A percentile compares a stretch with the other conserved stretches of the same genome.
Evolutionary conservation across 2,797 vertebrate genomes (phyloP).

Genomic region (Acridotheres tristis): DNA sequence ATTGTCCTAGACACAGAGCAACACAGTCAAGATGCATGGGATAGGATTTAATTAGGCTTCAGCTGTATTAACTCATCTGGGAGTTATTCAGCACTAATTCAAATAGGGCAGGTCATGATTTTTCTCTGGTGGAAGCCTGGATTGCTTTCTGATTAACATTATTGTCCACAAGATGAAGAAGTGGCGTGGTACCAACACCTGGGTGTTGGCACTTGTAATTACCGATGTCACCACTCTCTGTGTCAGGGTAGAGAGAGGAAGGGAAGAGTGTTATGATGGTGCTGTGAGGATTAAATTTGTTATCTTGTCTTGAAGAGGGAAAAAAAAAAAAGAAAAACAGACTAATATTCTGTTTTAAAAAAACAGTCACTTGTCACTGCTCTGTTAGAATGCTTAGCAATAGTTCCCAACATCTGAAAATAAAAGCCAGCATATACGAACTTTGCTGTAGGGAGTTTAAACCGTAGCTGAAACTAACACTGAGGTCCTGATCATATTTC

Average conservation of each 20-base stretch:
- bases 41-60: constrained; percentile 38
- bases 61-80: not conserved
- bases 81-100: constrained; percentile 9
- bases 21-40: not conserved
- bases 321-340: not conserved
- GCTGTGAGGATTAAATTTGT: not conserved
- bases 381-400: constrained; percentile 10
- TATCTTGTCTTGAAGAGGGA: not conserved
- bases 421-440: not conserved
- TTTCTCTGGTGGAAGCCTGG: not conserved
- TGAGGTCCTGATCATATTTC: constrained; percentile 16
- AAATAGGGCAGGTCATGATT: not conserved
- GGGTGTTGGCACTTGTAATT: not conserved
- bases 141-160: not conserved
- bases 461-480: not conserved
- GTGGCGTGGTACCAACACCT: not conserved
- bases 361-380: not conserved
- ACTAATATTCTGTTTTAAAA: not conserved
- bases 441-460: constrained; percentile 38
- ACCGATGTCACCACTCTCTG: not conserved
- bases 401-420: not conserved
- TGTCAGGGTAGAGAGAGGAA: not conserved
- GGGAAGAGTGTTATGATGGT: not conserved
- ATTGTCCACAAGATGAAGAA: constrained; percentile 6
- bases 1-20: not conserved